These are phyloP conservation scores for Poecilia picta DNA, from an alignment of 2,797 vertebrate genomes.

Conservation along the genomic window DNA sequence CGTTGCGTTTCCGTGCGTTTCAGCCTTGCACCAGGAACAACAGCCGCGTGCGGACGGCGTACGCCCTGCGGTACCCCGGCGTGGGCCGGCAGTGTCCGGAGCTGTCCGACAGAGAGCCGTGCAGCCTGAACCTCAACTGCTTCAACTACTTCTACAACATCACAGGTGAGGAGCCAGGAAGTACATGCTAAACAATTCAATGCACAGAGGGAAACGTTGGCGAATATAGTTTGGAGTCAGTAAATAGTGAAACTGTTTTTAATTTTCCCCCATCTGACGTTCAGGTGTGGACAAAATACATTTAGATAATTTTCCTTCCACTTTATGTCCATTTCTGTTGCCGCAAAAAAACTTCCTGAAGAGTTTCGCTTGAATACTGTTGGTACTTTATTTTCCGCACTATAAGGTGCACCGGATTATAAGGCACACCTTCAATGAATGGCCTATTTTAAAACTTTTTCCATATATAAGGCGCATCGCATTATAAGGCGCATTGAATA, in stretches of 20 bases:
- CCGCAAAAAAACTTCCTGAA: not conserved
- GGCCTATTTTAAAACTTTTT: no score
- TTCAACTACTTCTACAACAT: slow-evolving; percentile 98
- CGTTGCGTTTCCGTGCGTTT: slow-evolving; percentile 24
- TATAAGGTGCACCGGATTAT: no score
- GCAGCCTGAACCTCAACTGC: slow-evolving; percentile 93
- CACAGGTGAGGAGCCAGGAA: slow-evolving; percentile 83
- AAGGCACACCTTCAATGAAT: no score
- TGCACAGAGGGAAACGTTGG: no score
- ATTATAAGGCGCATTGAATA: no score
- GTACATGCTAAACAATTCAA: not conserved
- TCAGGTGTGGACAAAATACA: not conserved
- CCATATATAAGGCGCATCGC: no score
- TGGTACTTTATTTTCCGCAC: no score
- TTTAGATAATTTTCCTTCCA: not conserved
- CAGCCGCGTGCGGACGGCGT: slow-evolving; percentile 84
- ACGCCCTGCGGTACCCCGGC: slow-evolving; percentile 85
- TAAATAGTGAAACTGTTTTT: not conserved
- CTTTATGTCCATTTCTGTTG: not conserved
- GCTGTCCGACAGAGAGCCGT: slow-evolving; percentile 85
- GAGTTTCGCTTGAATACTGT: not conserved
- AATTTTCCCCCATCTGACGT: not conserved
- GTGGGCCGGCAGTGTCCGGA: slow-evolving; percentile 87
- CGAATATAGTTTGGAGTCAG: not conserved
- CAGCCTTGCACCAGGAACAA: slow-evolving; percentile 90